Percentiles rank a stretch among this genome's conserved stretches.
phyloP scores from a whole-genome alignment of 2,797 vertebrate genomes.

The Sitta carolinensis region DNA sequence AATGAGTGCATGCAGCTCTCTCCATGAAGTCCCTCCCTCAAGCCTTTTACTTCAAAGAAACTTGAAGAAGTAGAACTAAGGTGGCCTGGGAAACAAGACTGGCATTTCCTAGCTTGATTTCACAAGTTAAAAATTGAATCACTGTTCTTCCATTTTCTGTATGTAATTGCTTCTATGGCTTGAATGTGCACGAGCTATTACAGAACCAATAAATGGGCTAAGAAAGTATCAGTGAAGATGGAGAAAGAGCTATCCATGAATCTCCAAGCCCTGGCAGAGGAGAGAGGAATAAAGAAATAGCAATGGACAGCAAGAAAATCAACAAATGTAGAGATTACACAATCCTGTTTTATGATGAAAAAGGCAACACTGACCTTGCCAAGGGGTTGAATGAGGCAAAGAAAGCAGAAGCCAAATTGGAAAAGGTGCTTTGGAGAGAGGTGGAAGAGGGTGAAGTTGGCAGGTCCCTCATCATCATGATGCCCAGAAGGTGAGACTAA shows the following conservation, averaged over 20 bases:
- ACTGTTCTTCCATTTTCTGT: conserved; percentile 25
- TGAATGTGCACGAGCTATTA: background rate
- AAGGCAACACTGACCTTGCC: conserved; percentile 16
- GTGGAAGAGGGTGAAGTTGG: background rate
- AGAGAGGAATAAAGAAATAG: background rate
- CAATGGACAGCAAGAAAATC: background rate
- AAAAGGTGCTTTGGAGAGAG: background rate
- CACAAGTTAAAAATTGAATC: conserved; percentile 12
- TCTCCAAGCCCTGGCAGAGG: background rate
- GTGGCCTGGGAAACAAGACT: background rate
- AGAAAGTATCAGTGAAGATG: conserved; percentile 9
- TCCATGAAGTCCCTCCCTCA: conserved; percentile 6
- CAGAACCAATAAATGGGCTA: background rate
- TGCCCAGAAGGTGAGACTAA: background rate
- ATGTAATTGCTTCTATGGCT: background rate
- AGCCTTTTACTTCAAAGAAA: background rate
- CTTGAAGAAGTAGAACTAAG: background rate
- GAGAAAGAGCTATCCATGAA: conserved; percentile 24
- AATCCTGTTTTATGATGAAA: background rate
- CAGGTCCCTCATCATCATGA: background rate
- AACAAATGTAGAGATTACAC: background rate
- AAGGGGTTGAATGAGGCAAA: background rate
- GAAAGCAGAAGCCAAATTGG: background rate
- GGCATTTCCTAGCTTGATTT: conserved; percentile 24
- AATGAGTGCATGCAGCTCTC: background rate